Percentiles rank a stretch among this genome's conserved stretches.
phyloP scores from a whole-genome alignment of 2,113 vertebrate genomes.

The Leucoraja erinaceus region DNA sequence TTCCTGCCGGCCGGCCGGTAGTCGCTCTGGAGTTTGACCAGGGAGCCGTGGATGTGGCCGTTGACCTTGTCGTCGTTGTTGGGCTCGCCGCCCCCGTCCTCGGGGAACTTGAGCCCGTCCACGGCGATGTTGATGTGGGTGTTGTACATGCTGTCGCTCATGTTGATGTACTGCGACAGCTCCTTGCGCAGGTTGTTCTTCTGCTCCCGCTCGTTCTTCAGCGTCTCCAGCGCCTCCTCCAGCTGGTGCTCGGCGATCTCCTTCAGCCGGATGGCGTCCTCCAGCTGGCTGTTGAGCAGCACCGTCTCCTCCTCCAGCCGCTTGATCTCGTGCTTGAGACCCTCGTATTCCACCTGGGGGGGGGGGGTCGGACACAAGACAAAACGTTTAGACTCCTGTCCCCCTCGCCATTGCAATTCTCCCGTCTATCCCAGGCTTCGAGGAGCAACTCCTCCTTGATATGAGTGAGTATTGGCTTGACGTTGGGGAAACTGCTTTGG shows the following conservation, averaged over 20 bases:
- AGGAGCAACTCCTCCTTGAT: neutral
- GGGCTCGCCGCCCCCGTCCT: slow-evolving; percentile 65
- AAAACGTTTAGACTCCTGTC: slow-evolving; percentile 55
- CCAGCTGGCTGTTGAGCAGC: slow-evolving; percentile 91
- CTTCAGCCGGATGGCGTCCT: slow-evolving; percentile 86
- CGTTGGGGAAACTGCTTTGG: neutral
- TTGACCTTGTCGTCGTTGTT: slow-evolving; percentile 81
- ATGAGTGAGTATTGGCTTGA: neutral
- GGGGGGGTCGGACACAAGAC: slow-evolving; percentile 53
- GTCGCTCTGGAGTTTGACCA: slow-evolving; percentile 73
- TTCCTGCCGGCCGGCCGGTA: slow-evolving; percentile 69
- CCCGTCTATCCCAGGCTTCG: neutral
- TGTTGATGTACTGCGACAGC: slow-evolving; percentile 81
- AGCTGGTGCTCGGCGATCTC: slow-evolving; percentile 88
- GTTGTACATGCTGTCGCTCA: slow-evolving; percentile 80
- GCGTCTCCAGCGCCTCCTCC: slow-evolving; percentile 86
- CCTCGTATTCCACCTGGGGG: slow-evolving; percentile 95
- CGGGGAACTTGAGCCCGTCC: slow-evolving; percentile 80
- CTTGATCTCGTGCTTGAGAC: slow-evolving; percentile 96
- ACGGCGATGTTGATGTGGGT: slow-evolving; percentile 84
- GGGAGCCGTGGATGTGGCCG: slow-evolving; percentile 59
- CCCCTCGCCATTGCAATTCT: too few species aligned
- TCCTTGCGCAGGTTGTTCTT: slow-evolving; percentile 93
- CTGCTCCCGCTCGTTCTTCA: slow-evolving; percentile 90
- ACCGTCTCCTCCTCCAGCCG: slow-evolving; percentile 91